Conservation (phyloP, 2,797 vertebrate species). For the Hirundo rustica region DNA sequence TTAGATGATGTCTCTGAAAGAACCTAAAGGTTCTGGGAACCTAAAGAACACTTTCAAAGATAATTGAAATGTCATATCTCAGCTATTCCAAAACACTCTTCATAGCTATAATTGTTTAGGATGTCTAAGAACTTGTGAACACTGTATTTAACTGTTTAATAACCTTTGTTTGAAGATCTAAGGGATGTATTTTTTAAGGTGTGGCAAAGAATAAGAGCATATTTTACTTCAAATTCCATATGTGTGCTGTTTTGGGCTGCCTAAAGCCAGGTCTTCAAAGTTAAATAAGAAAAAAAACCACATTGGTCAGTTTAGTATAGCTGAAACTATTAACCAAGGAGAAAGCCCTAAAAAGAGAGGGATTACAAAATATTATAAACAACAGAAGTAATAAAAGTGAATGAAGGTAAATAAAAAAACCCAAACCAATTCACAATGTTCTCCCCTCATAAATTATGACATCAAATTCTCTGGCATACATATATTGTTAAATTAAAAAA, state of each 20-base stretch:
- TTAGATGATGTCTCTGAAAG: not conserved
- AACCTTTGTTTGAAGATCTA: not conserved
- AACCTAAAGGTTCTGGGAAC: not conserved
- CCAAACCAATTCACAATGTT: not conserved
- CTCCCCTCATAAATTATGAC: not conserved
- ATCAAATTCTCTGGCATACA: not conserved
- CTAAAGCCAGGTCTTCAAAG: not conserved
- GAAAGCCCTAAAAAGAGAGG: not conserved
- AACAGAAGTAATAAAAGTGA: not conserved
- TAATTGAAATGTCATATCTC: not conserved
- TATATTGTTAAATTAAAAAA: not conserved
- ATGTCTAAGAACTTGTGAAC: not conserved
- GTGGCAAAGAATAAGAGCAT: not conserved
- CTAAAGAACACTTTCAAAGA: not conserved
- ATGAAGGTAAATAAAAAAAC: not conserved
- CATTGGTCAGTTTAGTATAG: not conserved
- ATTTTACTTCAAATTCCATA: not conserved
- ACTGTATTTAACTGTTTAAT: rapidly evolving
- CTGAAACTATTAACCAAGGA: not conserved
- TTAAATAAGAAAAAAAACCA: not conserved
- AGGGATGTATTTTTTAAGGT: not conserved
- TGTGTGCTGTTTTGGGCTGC: not conserved
- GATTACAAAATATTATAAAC: not conserved
- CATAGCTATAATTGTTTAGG: not conserved
- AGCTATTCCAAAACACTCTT: not conserved